Base-by-base conservation (phyloP, 2,113 vertebrate species). In the Ochotona curzoniae region DNA sequence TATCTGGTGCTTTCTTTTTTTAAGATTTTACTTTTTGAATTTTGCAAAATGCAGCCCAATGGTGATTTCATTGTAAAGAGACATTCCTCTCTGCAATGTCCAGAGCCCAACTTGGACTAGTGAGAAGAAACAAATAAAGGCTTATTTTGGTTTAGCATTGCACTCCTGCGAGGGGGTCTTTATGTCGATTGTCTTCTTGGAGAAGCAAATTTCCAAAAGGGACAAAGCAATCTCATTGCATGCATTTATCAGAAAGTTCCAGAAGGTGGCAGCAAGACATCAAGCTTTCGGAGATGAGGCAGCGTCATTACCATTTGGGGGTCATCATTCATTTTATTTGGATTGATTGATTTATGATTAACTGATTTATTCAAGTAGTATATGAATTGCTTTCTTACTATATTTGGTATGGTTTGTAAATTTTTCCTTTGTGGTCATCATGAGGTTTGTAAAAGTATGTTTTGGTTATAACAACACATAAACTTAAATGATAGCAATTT, bases 201-300 rank as follows among this genome's bases (percentile, higher is more conserved):
- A 10, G 49, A 93, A 83, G 30, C 21, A 13, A 79, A 79, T 84
- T 83, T 17, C 4, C 30, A 1, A 26, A 57, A 4, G 12, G 25
- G 35, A 63, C 38, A 44, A 44, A 38, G 44, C 79, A 64, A 49
- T 76, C 17, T 44, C 2, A 1, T 3, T 7, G 26, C 14, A 17
- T 78, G 82, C 32, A 32, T 38, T 57, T n/a, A 23, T 47, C 8
- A 38, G 51, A 3, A 21, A 15, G 1, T 69, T 32, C 94, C 96
- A 94, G 44, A 13, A 97, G 96, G 86, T 94, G 96, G 96, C 94
- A 91, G 93, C 88, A 97, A 87, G 94, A 79, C 93, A 66, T 54
- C 78, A 73, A 28, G 32, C 6, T 73, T 4, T 15, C 0, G 28
- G 23, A 0, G 30, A 51, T 7, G 54, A 0, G 51, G 13, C 5